Percentiles rank a stretch among this genome's conserved stretches.
Conservation (phyloP, 1,140 invertebrate species). For the Pentalonia nigronervosa region DNA sequence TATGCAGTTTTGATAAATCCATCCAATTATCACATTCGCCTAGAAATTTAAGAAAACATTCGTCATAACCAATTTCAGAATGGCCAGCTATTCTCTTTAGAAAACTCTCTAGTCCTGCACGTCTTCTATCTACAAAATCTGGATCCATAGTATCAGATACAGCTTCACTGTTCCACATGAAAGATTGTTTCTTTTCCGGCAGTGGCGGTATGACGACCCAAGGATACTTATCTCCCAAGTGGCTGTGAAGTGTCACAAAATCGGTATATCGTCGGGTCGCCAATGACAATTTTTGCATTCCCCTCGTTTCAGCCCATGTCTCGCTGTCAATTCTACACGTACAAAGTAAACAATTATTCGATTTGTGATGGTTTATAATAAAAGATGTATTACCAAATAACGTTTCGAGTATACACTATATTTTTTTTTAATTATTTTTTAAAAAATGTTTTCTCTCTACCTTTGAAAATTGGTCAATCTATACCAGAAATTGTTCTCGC, state of each 20-base stretch:
- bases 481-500: too few species aligned
- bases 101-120: constrained; percentile 76
- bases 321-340: constrained; percentile 27
- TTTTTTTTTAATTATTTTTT: too few species aligned
- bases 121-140: constrained; percentile 83
- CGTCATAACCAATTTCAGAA: constrained; percentile 41
- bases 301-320: not conserved
- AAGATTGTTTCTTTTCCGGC: constrained; percentile 82
- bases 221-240: constrained; percentile 79
- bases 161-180: constrained; percentile 79
- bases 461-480: too few species aligned
- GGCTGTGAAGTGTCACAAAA: constrained; percentile 81
- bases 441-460: too few species aligned
- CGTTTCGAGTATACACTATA: too few species aligned
- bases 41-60: constrained; percentile 52
- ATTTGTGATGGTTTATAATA: not conserved
- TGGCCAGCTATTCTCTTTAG: constrained; percentile 62
- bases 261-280: constrained; percentile 85
- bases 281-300: constrained; percentile 69
- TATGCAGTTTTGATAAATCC: not conserved
- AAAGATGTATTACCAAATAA: too few species aligned
- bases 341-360: constrained; percentile 9
- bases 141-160: constrained; percentile 78
- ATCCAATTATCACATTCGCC: constrained; percentile 46
- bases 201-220: constrained; percentile 80